phyloP scores from a whole-genome alignment of 92 coral and sea anemone species.

The Palythoa heliodiscus region DNA sequence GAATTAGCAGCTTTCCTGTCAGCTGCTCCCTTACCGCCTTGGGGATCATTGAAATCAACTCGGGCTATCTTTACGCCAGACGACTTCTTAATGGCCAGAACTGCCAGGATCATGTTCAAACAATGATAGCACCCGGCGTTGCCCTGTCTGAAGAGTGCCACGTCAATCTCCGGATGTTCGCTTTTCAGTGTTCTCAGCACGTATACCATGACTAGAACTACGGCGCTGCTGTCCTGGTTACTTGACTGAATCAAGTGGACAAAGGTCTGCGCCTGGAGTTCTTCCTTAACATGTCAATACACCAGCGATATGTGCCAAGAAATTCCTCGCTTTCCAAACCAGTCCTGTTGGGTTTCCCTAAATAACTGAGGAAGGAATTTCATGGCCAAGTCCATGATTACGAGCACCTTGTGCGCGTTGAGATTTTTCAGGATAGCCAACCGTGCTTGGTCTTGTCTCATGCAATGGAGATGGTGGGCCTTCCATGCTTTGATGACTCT shows the following conservation, averaged over 20 bases:
- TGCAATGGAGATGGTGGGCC: constrained; percentile 10
- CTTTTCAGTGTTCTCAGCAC: constrained; percentile 14
- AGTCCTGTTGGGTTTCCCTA: constrained; percentile 16
- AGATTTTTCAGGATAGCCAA: neutral
- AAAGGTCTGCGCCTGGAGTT: neutral
- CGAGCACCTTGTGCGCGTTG: neutral
- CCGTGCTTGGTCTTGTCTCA: constrained; percentile 22
- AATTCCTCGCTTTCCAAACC: constrained; percentile 24
- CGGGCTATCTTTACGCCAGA: constrained; percentile 1
- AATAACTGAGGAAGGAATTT: constrained; percentile 9
- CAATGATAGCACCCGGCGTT: constrained; percentile 21
- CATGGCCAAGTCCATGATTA: constrained; percentile 26
- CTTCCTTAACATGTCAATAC: constrained; percentile 5
- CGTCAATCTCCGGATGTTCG: constrained; percentile 7
- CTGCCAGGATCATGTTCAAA: constrained; percentile 7
- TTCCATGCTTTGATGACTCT: constrained; percentile 24
- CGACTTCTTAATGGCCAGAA: constrained; percentile 1
- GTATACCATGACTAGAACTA: constrained; percentile 2
- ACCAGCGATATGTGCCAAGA: constrained; percentile 22
- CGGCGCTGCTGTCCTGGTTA: constrained; percentile 16
- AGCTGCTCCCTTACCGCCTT: constrained; percentile 15
- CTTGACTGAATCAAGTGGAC: constrained; percentile 5
- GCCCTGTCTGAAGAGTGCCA: constrained; percentile 17
- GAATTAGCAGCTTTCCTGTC: constrained; percentile 13
- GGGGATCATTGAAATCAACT: constrained; percentile 16